phyloP scores from a whole-genome alignment of 2,113 vertebrate genomes.

The Chionis minor region DNA sequence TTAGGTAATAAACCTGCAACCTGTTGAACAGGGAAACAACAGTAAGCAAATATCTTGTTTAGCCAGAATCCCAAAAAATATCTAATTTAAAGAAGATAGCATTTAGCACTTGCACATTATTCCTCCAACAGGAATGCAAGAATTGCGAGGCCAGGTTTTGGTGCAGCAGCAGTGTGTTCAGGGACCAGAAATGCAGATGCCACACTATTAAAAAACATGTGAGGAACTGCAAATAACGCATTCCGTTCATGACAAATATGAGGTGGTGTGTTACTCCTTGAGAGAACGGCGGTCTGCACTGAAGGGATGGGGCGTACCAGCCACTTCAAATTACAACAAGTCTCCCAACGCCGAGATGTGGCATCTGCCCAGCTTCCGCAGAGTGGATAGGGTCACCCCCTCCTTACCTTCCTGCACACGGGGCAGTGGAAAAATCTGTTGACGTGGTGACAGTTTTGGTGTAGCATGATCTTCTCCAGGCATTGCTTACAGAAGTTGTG shows the following conservation, averaged over 20 bases:
- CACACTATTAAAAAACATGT: too few relatives aligned
- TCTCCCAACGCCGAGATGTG: neutral
- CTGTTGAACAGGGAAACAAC: neutral
- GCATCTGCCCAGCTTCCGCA: neutral
- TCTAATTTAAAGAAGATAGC: neutral
- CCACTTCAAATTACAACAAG: neutral
- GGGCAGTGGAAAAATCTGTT: neutral
- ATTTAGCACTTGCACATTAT: neutral
- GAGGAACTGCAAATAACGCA: too few relatives aligned
- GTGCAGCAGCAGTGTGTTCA: neutral
- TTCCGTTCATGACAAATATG: neutral
- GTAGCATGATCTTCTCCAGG: constrained; percentile 24
- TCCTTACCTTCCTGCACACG: constrained; percentile 44
- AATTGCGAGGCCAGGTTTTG: neutral
- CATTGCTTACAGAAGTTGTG: constrained; percentile 51
- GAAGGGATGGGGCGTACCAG: neutral
- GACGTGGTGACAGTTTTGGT: neutral
- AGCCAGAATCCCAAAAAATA: neutral
- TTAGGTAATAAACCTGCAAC: too few relatives aligned
- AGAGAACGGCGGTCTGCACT: neutral
- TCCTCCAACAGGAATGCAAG: neutral
- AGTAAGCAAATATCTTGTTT: neutral
- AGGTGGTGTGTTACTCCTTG: neutral
- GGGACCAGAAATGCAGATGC: too few relatives aligned
- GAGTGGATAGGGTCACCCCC: neutral